phyloP scores from a whole-genome alignment of 37 sponge, comb jelly and placozoan genomes.

The Diacarnus erythraeanus region DNA sequence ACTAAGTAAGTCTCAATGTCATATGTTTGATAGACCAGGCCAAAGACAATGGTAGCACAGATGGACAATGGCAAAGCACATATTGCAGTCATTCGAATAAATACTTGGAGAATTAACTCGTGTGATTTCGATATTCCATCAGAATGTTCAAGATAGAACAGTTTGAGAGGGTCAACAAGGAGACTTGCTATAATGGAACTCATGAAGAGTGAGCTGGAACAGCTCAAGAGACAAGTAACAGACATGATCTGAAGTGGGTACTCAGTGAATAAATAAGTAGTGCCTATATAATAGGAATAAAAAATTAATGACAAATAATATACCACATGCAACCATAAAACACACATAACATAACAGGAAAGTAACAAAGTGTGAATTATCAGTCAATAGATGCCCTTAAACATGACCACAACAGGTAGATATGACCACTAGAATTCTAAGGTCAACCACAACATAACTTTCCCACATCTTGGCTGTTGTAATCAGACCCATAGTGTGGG shows the following conservation, averaged over 20 bases:
- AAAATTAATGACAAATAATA: background rate
- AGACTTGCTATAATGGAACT: slow-evolving; percentile 77
- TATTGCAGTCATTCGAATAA: slow-evolving; percentile 62
- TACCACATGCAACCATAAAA: too few relatives aligned
- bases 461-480: too few relatives aligned
- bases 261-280: slow-evolving; percentile 48
- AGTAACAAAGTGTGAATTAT: too few relatives aligned
- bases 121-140: slow-evolving; percentile 69
- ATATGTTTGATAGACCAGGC: slow-evolving; percentile 41
- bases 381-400: too few relatives aligned
- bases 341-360: too few relatives aligned
- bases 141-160: slow-evolving; percentile 75
- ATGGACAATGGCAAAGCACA: slow-evolving; percentile 52
- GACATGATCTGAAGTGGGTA: slow-evolving; percentile 60
- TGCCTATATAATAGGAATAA: slow-evolving; percentile 35
- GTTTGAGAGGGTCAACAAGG: slow-evolving; percentile 67
- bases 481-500: background rate
- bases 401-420: too few relatives aligned
- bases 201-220: slow-evolving; percentile 82
- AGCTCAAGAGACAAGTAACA: slow-evolving; percentile 70
- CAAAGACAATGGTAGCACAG: slow-evolving; percentile 39
- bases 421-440: too few relatives aligned
- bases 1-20: background rate
- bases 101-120: slow-evolving; percentile 79
- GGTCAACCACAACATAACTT: too few relatives aligned